A percentile compares a stretch with the other conserved stretches of the same genome.
phyloP scores from a whole-genome alignment of 2,113 vertebrate genomes.

The Istiophorus platypterus region DNA sequence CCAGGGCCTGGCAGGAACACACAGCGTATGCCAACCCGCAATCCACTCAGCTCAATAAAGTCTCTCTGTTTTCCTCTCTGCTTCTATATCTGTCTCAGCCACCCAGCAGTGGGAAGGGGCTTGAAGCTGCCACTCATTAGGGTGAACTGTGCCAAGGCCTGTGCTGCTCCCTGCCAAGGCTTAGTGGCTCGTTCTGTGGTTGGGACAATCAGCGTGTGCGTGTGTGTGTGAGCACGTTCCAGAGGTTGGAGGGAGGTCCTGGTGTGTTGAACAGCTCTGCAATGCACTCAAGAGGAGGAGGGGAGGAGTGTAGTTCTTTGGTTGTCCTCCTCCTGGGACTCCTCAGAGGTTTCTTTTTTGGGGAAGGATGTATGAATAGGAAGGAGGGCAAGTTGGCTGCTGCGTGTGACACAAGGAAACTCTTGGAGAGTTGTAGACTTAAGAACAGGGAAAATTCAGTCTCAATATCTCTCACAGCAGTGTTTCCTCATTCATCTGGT shows the following conservation, averaged over 20 bases:
- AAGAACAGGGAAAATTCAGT: not conserved
- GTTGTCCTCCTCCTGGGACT: not conserved
- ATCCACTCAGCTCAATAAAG: conserved; percentile 62
- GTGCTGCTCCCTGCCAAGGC: conserved; percentile 69
- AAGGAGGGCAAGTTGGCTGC: not conserved
- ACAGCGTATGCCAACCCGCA: conserved; percentile 58
- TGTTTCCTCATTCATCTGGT: not conserved
- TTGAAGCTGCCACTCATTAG: conserved; percentile 79
- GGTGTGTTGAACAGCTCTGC: conserved; percentile 15
- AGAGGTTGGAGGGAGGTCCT: conserved; percentile 39
- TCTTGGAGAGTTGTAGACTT: not conserved
- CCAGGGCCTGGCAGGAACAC: conserved; percentile 55
- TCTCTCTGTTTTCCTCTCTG: conserved; percentile 35
- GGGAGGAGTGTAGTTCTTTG: not conserved
- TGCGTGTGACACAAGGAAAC: not conserved
- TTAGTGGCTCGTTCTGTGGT: conserved; percentile 52
- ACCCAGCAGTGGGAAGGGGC: conserved; percentile 64
- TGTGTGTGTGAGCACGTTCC: conserved; percentile 53
- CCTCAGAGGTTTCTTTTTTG: not conserved
- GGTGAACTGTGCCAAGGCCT: conserved; percentile 80
- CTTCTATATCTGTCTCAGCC: conserved; percentile 45
- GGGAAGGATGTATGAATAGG: not conserved
- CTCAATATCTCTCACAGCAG: conserved; percentile 2
- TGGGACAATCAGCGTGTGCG: conserved; percentile 45
- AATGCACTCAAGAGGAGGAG: conserved; percentile 1